Evolutionary conservation across 2,113 vertebrate species (phyloP).

Genomic region (Hemiscyllium ocellatum): DNA sequence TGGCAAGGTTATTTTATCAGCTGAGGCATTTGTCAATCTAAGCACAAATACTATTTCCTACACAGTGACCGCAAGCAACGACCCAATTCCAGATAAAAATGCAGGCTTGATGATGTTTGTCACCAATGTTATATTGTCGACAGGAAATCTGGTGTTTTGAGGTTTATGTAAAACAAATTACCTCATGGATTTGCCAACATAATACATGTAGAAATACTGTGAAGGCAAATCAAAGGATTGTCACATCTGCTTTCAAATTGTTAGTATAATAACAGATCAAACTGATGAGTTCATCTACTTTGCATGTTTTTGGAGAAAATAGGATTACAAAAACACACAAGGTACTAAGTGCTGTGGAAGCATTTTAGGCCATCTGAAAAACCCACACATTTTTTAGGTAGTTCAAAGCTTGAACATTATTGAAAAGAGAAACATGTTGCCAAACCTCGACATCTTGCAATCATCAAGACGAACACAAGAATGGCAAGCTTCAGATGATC

Average conservation of each 20-base stretch:
- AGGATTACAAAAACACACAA: background rate
- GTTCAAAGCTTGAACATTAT: background rate
- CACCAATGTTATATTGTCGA: background rate
- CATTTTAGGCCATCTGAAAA: background rate
- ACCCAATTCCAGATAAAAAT: background rate
- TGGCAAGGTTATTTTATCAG: background rate
- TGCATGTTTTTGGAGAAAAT: background rate
- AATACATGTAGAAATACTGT: background rate
- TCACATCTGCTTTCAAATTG: background rate
- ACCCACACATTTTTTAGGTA: background rate
- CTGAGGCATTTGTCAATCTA: background rate
- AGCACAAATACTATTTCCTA: background rate
- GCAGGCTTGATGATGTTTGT: background rate
- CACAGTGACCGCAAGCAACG: background rate
- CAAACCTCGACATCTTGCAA: no score
- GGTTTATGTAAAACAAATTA: background rate
- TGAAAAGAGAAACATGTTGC: no score
- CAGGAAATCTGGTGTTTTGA: background rate
- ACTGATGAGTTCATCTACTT: background rate
- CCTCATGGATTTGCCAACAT: background rate
- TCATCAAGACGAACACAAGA: no score
- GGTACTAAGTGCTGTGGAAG: background rate
- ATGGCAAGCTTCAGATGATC: no score
- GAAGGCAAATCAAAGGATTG: background rate
- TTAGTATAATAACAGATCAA: background rate